Evolutionary conservation across 1,140 invertebrate genomes (phyloP).

Genomic region (Drosophila erecta): DNA sequence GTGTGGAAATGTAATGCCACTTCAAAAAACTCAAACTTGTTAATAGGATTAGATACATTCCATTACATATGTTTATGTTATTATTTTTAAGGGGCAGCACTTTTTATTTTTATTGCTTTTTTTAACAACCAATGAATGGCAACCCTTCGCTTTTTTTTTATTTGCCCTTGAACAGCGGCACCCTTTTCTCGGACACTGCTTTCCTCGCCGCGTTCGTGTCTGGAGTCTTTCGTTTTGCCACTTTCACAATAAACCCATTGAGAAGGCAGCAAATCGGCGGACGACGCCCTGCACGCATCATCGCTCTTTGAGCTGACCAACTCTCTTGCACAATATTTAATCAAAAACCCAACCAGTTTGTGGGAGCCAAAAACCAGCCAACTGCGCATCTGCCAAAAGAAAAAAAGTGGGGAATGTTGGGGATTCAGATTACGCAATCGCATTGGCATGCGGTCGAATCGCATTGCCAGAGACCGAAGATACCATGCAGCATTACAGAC

Average conservation of each 20-base stretch:
- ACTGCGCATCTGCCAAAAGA: conserved; percentile 27
- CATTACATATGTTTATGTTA: not conserved
- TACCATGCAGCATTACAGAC: conserved; percentile 9
- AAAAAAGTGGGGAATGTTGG: conserved; percentile 4
- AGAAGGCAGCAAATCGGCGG: conserved; percentile 16
- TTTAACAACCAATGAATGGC: not conserved
- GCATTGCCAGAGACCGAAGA: conserved; percentile 43
- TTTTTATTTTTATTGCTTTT: not conserved
- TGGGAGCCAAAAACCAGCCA: conserved; percentile 1
- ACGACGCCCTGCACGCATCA: conserved; percentile 53
- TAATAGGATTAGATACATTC: not conserved
- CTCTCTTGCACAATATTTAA: conserved; percentile 40
- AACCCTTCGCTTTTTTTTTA: not conserved
- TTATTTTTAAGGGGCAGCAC: not conserved
- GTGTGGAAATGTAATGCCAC: not conserved
- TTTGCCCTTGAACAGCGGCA: conserved; percentile 33
- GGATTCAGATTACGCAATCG: conserved; percentile 51
- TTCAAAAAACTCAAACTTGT: not conserved
- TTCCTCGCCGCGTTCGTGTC: conserved; percentile 26
- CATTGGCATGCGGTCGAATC: conserved; percentile 53
- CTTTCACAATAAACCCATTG: conserved; percentile 36
- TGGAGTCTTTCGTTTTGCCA: conserved; percentile 47
- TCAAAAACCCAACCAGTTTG: conserved; percentile 67
- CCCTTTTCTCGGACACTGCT: not conserved
- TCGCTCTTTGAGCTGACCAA: conserved; percentile 10